Base-by-base conservation (phyloP, 1,140 invertebrate genomes). In the Caerostris darwini region DNA sequence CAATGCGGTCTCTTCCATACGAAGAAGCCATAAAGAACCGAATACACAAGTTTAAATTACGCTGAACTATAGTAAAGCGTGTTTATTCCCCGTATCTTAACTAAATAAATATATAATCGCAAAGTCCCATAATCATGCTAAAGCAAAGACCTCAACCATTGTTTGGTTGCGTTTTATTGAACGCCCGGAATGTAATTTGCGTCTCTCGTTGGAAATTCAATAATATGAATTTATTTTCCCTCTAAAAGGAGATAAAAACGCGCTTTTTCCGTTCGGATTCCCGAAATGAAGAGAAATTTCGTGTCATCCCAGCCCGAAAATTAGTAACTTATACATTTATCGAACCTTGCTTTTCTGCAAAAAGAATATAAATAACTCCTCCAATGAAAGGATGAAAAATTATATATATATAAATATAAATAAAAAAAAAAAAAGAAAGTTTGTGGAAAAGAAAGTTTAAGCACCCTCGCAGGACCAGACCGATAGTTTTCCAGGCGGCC, bases 321-420 rank as follows among this genome's bases (percentile, higher is more conserved):
- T 90, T 90, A 90, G 88, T 56, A 90, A 91, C 77, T 82, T n/a
- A 82, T 10, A 91, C 57, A 82, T 71, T 91, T 91, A 91, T 91
- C 69, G 54, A 82, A n/a, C 77, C 7, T 58, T 91, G 12, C 56
- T 50, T 61, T 82, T 59, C 53, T 57, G 34, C n/a, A 59, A 71
- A 90, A 77, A 77, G 88, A 90, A 71, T 77, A 69, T 69, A 77
- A 71, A 90, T 90, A 77, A 77, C 88, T 59, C 34, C 12, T 53
- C 59, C 67, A 56, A 19, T 53, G 53, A 53, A 88, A 88, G 10
- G 34, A 34, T 34, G 34, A 34, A 34, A 34, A 34, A 34, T n/a
- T n/a, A n/a, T n/a, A n/a, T n/a, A n/a, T 34, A 34, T 1, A 34
- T 34, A 34, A 34, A 34, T 34, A 34, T 34, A 34, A 34, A 34